Base-by-base conservation (phyloP, 2,113 vertebrate species). In the Polyodon spathula region DNA sequence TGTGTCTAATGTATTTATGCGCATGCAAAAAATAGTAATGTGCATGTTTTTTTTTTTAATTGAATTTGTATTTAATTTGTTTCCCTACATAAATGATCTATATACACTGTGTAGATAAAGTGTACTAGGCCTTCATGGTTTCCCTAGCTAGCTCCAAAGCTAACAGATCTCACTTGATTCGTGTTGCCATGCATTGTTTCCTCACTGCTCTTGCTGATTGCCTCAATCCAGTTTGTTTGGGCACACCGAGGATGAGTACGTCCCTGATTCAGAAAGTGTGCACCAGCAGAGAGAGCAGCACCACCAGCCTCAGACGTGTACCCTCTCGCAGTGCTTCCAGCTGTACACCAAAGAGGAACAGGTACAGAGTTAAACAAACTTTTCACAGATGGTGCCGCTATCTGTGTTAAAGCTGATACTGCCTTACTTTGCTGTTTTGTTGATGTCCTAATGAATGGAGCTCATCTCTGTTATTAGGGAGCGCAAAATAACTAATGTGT, bases 341-440 rank as follows among this genome's bases (percentile, higher is more conserved):
- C 92, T 99, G 41, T 99, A 99, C 88, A 99, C 96, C 76, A 97
- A 97, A 89, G 95, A 99, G 84, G 96, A 99, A 58, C 93, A 96
- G 93, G 96, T 97, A 76, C 27, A 27, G 27, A 27, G 27, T 27
- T 1, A 27, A 27, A 27, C 1, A 27, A 27, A 27, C 27, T 27
- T 27, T 27, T 27, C 27, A 27, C 27, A 3, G 27, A 27, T 3
- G 27, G 27, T 27, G 27, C 27, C 27, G 27, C 27, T 27, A 27
- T 27, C 27, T 3, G 27, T 27, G 27, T 3, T 27, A 3, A 27
- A 27, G 27, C 27, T 27, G 27, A 27, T 27, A 27, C 27, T 27
- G 27, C 27, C 27, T 27, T 27, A 27, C 27, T 27, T 1, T 27
- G 27, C 27, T 27, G 27, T 27, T 27, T 27, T 27, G 27, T 27